Evolutionary conservation across 2,797 vertebrate genomes (phyloP), one percentile per base, ranked within the genome.

Genomic region (Gobio occitaniae): DNA sequence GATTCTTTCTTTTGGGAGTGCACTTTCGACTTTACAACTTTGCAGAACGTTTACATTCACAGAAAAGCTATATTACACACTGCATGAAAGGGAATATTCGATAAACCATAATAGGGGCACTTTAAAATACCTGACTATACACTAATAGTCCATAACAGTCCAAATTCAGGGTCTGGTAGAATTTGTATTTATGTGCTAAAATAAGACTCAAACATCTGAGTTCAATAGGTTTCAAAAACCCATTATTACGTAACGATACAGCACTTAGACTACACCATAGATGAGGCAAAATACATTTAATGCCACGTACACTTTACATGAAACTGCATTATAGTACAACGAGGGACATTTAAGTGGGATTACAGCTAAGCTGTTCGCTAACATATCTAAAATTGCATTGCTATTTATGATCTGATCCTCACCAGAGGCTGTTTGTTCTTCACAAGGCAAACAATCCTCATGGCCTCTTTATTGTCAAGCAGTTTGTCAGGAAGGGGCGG

Each of bases 391-490:
- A 29, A 84, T 17, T 16, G 38, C 50, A 48, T 44, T 38, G 19
- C 56, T 66, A 44, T 68, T n/a, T 69, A 68, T 82, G 68, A 84
- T 12, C 70, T 47, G 29, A 79, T 85, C 21, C 94, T 96, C 89
- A 98, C 97, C 96, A 98, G 92, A 2, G 97, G 96, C 86, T 98
- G 97, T 78, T 98, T 97, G 90, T 98, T 98, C 93, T 98, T 99
- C 85, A 98, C 97, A 90, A 98, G 92, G 88, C 97, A 97, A 59
- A 99, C 95, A 21, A 97, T 97, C 91, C 96, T 95, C 95, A 97
- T 94, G 9, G 96, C 96, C 87, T 98, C 98, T 89, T 99, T 96
- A 3, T 96, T 96, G 70, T 96, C 96, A 4, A 96, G 95, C 79
- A 97, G 89, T 19, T 96, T 93, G 9, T 97, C 95, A 0, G 97